Evolutionary conservation across 1,140 invertebrate genomes (phyloP), one percentile per base, ranked within the genome.

Genomic region (Nephila pilipes): DNA sequence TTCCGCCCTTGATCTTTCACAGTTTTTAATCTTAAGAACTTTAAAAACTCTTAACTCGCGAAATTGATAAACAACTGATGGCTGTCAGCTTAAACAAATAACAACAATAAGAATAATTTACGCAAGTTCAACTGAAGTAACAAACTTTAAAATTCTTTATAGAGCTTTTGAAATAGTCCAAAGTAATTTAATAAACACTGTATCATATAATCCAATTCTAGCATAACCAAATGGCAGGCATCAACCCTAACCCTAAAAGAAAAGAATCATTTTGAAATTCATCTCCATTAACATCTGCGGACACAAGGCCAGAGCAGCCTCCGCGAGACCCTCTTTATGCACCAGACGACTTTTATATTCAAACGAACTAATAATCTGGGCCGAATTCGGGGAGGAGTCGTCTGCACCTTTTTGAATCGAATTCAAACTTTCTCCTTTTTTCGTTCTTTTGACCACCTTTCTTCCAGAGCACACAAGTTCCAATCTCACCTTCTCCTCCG

Each of bases 321-420:
- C 29, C 29, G 69, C 29, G 5, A 6, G 29, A 75, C 25, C 69
- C 69, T 32, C 69, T 75, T 32, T 32, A 5, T 16, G 29, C 29
- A 75, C 25, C 32, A 75, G 29, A 75, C 69, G 69, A 75, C 20
- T 75, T 75, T 29, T 75, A 75, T 32, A 75, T 65, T 65, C 63
- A 65, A 65, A 65, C 22, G 63, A 65, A 36, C 29, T 14, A 32
- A 20, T 29, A 54, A 81, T 81, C 80, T 81, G 80, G 80, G 80
- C n/a, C 80, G 80, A 46, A 54, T 54, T 81, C 80, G 80, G 46
- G 80, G 80, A 81, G 80, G 80, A 54, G 80, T 81, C 80, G 69
- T 75, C 69, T 32, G 69, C 29, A 6, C 69, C 69, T 75, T 75
- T 60, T 75, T 25, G 29, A 75, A 75, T 75, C 69, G 29, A 75